A percentile compares a stretch with the other conserved stretches of the same genome.
Conservation (phyloP, 30 jellyfish, hydroid and myxozoan genomes). For the Aurelia sp. region DNA sequence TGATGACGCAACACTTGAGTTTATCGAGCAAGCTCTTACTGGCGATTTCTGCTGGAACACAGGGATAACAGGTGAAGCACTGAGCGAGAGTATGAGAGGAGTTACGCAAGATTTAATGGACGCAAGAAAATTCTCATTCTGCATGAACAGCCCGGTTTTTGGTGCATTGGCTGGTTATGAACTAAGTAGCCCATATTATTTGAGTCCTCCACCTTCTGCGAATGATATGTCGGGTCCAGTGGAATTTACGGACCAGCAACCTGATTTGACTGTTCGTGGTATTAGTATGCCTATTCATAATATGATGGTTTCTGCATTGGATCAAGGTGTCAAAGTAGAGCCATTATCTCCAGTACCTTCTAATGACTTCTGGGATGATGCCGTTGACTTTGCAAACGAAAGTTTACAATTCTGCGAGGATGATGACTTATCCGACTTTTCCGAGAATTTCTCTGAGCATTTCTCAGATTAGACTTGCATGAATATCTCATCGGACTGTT, state of each 20-base stretch:
- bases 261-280: conserved; percentile 90
- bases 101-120: conserved; percentile 94
- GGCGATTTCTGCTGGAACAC: conserved; percentile 93
- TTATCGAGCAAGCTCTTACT: conserved; percentile 86
- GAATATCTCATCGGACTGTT: no score
- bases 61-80: conserved; percentile 63
- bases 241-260: conserved; percentile 87
- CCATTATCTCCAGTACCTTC: conserved; percentile 87
- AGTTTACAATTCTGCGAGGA: conserved; percentile 59
- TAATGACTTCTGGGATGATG: conserved; percentile 76
- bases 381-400: conserved; percentile 68
- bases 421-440: conserved; percentile 57
- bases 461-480: conserved; percentile 35
- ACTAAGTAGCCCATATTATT: conserved; percentile 88
- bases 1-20: conserved; percentile 45
- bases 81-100: conserved; percentile 91
- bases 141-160: conserved; percentile 75
- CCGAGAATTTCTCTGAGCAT: conserved; percentile 72
- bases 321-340: conserved; percentile 74
- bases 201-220: conserved; percentile 97
- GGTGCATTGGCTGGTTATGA: conserved; percentile 66
- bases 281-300: conserved; percentile 85
- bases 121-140: conserved; percentile 78
- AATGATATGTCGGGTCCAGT: conserved; percentile 74
- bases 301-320: conserved; percentile 50